These are phyloP conservation scores for Pseudomyrmex flavicornis DNA, from an alignment of 1,140 invertebrate species.

Conservation along the genomic window DNA sequence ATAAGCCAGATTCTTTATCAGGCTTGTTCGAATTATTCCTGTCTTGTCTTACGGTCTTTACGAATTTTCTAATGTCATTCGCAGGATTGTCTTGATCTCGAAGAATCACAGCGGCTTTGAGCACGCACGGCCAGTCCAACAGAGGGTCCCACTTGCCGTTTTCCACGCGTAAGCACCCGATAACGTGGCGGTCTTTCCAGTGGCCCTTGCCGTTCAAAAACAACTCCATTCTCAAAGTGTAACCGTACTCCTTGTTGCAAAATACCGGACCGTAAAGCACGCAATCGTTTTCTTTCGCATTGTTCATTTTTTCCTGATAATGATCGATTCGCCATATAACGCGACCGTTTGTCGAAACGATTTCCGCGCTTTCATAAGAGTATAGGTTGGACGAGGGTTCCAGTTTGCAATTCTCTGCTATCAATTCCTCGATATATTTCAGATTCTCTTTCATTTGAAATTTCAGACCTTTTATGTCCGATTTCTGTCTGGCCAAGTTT, in stretches of 20 bases:
- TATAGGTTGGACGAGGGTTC: neutral
- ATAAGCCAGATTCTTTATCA: slow-evolving; percentile 87
- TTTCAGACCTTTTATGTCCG: slow-evolving; percentile 68
- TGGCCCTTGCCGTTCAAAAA: slow-evolving; percentile 90
- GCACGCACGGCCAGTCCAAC: slow-evolving; percentile 89
- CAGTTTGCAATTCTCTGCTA: slow-evolving; percentile 39
- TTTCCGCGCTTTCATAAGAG: slow-evolving; percentile 24
- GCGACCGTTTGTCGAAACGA: slow-evolving; percentile 83
- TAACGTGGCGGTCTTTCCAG: slow-evolving; percentile 90
- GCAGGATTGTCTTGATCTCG: slow-evolving; percentile 86
- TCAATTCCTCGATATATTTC: slow-evolving; percentile 72
- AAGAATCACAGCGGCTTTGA: slow-evolving; percentile 87
- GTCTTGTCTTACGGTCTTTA: slow-evolving; percentile 83
- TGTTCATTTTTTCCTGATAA: slow-evolving; percentile 88
- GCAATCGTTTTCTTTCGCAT: slow-evolving; percentile 87
- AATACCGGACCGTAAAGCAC: slow-evolving; percentile 88
- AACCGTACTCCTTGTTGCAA: slow-evolving; percentile 89
- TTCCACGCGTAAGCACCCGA: slow-evolving; percentile 88
- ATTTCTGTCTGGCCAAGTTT: slow-evolving; percentile 36
- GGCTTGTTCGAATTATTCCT: slow-evolving; percentile 83
- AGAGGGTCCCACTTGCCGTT: slow-evolving; percentile 89
- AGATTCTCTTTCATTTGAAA: slow-evolving; percentile 74
- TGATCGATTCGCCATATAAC: slow-evolving; percentile 89
- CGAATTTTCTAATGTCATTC: slow-evolving; percentile 84
- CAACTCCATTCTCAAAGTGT: slow-evolving; percentile 88